These are phyloP conservation scores for Actinostola sp. DNA, from an alignment of 92 coral and sea anemone species.

Conservation along the genomic window DNA sequence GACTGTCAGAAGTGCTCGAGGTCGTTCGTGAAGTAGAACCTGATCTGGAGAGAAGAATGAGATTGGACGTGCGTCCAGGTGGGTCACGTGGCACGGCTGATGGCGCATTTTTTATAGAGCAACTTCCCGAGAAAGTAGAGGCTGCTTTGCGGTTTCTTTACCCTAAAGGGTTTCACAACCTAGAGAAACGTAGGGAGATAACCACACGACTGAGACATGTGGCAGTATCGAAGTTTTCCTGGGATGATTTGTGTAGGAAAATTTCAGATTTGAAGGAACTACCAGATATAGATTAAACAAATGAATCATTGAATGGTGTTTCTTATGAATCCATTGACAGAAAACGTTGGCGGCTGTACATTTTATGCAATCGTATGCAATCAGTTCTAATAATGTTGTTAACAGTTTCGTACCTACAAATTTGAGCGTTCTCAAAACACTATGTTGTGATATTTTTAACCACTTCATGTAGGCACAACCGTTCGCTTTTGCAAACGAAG, in stretches of 20 bases:
- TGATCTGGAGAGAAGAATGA: conserved; percentile 72
- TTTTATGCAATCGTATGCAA: no score
- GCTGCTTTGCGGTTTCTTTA: conserved; percentile 64
- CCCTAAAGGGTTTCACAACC: conserved; percentile 68
- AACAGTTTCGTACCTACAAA: no score
- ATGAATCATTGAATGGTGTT: not conserved
- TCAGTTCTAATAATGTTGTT: no score
- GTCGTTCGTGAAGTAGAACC: conserved; percentile 69
- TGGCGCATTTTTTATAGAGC: conserved; percentile 74
- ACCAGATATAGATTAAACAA: not conserved
- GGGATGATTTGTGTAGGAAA: conserved; percentile 75
- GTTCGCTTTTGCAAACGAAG: no score
- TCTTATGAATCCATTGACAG: not conserved
- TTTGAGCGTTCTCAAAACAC: no score
- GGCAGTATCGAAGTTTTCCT: conserved; percentile 79
- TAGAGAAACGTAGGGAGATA: conserved; percentile 59
- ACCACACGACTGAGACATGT: conserved; percentile 71
- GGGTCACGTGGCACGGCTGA: conserved; percentile 82
- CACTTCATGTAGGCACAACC: no score
- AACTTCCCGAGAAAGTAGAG: conserved; percentile 69
- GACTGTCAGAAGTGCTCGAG: conserved; percentile 75
- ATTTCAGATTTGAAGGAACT: conserved; percentile 54
- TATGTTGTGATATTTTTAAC: no score
- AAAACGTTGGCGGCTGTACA: no score
- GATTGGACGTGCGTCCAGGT: conserved; percentile 75